Base-by-base conservation (phyloP, 2,888 invertebrate genomes). In the Lasioglossum malachurum region DNA sequence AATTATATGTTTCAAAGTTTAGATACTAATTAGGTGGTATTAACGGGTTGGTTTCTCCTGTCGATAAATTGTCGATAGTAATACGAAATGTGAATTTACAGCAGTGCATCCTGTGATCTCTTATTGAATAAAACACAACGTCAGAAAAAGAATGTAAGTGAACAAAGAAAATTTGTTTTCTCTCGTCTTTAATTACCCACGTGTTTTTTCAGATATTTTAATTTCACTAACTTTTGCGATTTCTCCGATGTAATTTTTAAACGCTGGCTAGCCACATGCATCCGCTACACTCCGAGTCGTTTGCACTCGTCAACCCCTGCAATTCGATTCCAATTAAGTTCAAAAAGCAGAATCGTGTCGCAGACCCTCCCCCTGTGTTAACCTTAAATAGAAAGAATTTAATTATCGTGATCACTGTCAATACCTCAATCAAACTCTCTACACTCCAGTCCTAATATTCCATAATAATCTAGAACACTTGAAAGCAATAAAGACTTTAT, bases 31-130 rank as follows among this genome's bases (percentile, higher is more conserved):
- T 53, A n/a, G 53, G n/a, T 84, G 41, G 35, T 67, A 80, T 69
- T 75, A 44, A 84, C 67, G 19, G 12, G 60, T 19, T 41, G 31
- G 16, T 57, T 16, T 53, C 46, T 19, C 67, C 1, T 35, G 12
- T 46, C 80, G 80, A 77, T 71, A 79, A 78, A 86, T 60, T 79
- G 72, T 76, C 75, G 71, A 86, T 5, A 31, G 41, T 1, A 31
- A 31, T 31, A 31, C 1, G 78, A 69, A 83, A 86, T 83, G 78
- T 86, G 87, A 78, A 86, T 79, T 87, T 78, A 67, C 80, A 38
- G 73, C 19, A 64, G 72, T 49, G 67, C 71, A 71, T 67, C 23
- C 69, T 67, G 12, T 16, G 46, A 38, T 38, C 71, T 72, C 16
- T 67, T 16, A 19, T 3, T 7, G 5, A 31, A 35, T 67, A 31